phyloP scores from a whole-genome alignment of 2,797 vertebrate genomes.

The Macropodus opercularis region DNA sequence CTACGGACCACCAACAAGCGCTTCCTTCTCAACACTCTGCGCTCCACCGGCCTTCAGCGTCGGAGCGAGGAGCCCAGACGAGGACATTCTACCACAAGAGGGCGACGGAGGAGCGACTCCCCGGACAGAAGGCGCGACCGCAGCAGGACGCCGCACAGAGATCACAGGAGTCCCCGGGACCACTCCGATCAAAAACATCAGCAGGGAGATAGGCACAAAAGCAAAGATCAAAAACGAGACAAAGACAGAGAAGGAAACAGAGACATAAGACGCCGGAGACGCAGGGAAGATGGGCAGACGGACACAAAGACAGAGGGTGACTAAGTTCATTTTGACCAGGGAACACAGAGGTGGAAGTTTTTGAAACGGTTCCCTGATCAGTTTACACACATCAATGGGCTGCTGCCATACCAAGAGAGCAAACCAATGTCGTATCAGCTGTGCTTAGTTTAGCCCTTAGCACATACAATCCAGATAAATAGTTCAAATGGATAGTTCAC shows the following conservation, averaged over 20 bases:
- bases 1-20: slow-evolving; percentile 94
- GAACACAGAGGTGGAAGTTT: slow-evolving; percentile 14
- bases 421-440: too few relatives aligned
- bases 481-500: too few relatives aligned
- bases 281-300: slow-evolving; percentile 34
- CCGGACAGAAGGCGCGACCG: slow-evolving; percentile 44
- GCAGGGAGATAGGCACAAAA: slow-evolving; percentile 35
- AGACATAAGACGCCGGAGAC: slow-evolving; percentile 48
- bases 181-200: slow-evolving; percentile 47
- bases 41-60: slow-evolving; percentile 80
- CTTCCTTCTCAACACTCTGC: slow-evolving; percentile 96
- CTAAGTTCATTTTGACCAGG: slow-evolving; percentile 35
- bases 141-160: slow-evolving; percentile 64
- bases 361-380: slow-evolving; percentile 19
- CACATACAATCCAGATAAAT: too few relatives aligned
- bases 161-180: slow-evolving; percentile 35
- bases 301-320: slow-evolving; percentile 53
- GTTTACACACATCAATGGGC: slow-evolving; percentile 15
- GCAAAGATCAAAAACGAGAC: slow-evolving; percentile 53
- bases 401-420: slow-evolving; percentile 11
- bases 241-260: slow-evolving; percentile 55
- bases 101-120: slow-evolving; percentile 49
- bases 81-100: slow-evolving; percentile 36
- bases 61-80: slow-evolving; percentile 25
- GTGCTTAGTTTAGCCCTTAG: not conserved